Base-by-base conservation (phyloP, 2,888 invertebrate species). In the Drosophila neonasuta region DNA sequence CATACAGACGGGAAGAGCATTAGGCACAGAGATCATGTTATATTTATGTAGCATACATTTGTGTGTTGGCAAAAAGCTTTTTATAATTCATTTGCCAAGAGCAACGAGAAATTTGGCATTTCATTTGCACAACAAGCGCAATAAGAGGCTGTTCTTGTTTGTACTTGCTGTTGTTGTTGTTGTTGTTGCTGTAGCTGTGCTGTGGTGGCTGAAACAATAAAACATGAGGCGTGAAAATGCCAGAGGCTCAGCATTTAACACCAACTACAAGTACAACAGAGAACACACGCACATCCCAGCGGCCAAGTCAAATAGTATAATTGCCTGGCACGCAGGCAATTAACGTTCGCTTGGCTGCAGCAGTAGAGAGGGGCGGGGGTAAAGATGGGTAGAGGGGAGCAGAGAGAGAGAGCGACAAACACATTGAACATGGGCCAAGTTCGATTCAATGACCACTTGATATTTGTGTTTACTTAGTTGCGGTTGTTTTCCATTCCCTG, bases 171-270 rank as follows among this genome's bases (percentile, higher is more conserved):
- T 24, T 20, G 30, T 20, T 46, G 72, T 13, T 49, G n/a, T 45
- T 60, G 29, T 17, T 49, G 59, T 44, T 54, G 20, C 10, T 42
- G 13, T 20, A 17, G 2, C 17, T 17, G 17, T 56, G 17, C n/a
- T 30, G 63, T 49, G 64, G 62, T 39, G 41, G 42, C 44, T 60
- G 49, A 60, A 59, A 76, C 77, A 80, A 80, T 84, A 68, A 85
- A 82, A 72, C 55, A 68, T 46, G 58, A 74, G 84, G 84, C 79
- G 85, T 75, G 73, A 81, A 79, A 86, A 55, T 69, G 85, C 87
- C 82, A 64, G 44, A 62, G 87, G 87, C 68, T 44, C 45, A 59
- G 62, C 71, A 70, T 79, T 84, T 75, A 79, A 75, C 83, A 70
- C 71, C 78, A 78, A 68, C 72, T 66, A 65, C 62, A 57, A 54